Base-by-base conservation (phyloP, 2,113 vertebrate genomes). In the Elgaria multicarinata region DNA sequence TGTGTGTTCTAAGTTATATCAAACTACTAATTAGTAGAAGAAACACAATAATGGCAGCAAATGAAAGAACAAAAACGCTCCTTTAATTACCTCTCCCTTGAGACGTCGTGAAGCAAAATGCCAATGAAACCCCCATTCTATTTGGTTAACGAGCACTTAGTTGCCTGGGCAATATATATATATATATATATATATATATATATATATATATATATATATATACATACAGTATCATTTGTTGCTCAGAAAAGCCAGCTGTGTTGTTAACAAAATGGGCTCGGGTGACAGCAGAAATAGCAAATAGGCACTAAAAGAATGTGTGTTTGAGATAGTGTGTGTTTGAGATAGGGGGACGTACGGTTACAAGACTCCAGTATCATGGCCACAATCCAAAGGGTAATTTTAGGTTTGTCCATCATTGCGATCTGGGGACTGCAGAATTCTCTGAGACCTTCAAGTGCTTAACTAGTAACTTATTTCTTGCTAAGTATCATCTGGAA, bases 131-230 rank as follows among this genome's bases (percentile, higher is more conserved):
- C 72, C 8, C 79, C 44, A 55, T 0, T 64, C 88, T 87, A 3
- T 78, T 50, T 87, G 83, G 33, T 89, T 92, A 90, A 44, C 36
- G 83, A 83, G n/a, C 31, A 91, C 55, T 84, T 89, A 85, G 12
- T 91, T 36, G 44, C 79, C n/a, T 64, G 81, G 79, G 66, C 36
- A 88, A n/a, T 12, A 33, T 31, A 3, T n/a, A n/a, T n/a, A n/a
- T n/a, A n/a, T n/a, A n/a, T n/a, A n/a, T n/a, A n/a, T n/a, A n/a
- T n/a, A 36, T 31, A 0, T 26, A 53, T 28, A 33, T 28, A 78
- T 46, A 77, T 16, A 46, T 20, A 31, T 9, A 50, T 6, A 42
- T 2, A 53, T 1, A 79, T 4, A 71, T 1, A n/a, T 2, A 71
- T 6, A 69, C 2, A 69, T 2, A 50, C 5, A 72, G 50, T 1